These are phyloP conservation scores for Drosophila biarmipes DNA, from an alignment of 1,140 invertebrate genomes.

Conservation along the genomic window DNA sequence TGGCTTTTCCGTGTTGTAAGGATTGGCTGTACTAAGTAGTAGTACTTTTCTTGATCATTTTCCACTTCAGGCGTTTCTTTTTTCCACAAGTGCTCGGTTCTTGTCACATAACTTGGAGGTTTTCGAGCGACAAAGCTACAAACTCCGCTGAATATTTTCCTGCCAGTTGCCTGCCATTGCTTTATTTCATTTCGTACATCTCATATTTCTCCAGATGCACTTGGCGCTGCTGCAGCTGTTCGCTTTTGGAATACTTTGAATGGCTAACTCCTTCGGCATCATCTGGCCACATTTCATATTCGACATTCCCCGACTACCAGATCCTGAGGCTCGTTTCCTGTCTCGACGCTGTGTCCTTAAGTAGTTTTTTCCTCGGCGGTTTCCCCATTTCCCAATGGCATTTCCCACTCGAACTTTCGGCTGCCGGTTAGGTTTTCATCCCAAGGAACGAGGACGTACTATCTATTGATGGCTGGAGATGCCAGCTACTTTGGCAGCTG, in stretches of 20 bases:
- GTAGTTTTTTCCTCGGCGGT: conserved; percentile 51
- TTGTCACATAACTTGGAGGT: conserved; percentile 26
- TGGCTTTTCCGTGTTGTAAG: too few relatives aligned
- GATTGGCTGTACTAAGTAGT: too few relatives aligned
- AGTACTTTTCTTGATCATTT: background rate
- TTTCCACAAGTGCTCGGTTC: background rate
- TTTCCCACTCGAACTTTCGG: conserved; percentile 53
- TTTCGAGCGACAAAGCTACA: background rate
- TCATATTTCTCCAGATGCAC: conserved; percentile 34
- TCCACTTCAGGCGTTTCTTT: background rate
- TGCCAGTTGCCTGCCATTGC: conserved; percentile 35
- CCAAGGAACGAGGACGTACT: conserved; percentile 27
- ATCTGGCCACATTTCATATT: conserved; percentile 74
- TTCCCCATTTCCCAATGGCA: conserved; percentile 33
- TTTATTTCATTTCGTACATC: conserved; percentile 57
- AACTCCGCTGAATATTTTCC: conserved; percentile 9
- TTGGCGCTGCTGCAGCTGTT: conserved; percentile 31
- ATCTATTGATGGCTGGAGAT: conserved; percentile 51
- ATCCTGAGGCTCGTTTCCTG: conserved; percentile 52
- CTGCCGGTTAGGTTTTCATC: conserved; percentile 20
- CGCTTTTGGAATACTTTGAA: conserved; percentile 28
- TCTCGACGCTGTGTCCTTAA: conserved; percentile 34
- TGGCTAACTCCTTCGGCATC: conserved; percentile 53
- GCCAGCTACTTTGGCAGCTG: conserved; percentile 57
- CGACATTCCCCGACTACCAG: conserved; percentile 46